Evolutionary conservation across 1,140 invertebrate species (phyloP), one percentile per base, ranked within the genome.

Genomic region (Pristionchus pacificus): DNA sequence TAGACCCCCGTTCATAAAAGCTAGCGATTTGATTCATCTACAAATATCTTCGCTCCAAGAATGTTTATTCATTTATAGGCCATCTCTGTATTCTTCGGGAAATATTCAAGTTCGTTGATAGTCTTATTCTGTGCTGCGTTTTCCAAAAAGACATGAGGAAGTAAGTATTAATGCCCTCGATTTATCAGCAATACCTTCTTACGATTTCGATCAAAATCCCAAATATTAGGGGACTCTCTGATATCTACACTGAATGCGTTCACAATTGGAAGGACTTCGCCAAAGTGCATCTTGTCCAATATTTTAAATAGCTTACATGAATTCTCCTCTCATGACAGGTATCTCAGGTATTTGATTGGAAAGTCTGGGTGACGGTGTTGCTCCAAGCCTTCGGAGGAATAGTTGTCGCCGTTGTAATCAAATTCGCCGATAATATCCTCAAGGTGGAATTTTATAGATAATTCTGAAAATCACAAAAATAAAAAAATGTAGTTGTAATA

Each of bases 391-490:
- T 91, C 30, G 94, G 94, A 15, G 94, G 94, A 14, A 86, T 97
- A 0, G 88, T 96, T 27, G 93, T 96, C 10, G 94, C 93, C 1
- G 89, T 96, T 76, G 94, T 97, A 10, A 93, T 97, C 6, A 97
- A 96, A 87, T 95, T 95, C 84, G 93, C 94, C 1, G 94, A 96
- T 84, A 97, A 97, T 85, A 96, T 97, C 80, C 86, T 96, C 10
- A 97, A 97, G 65, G 27, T 77, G 74, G 28, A n/a, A n/a, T n/a
- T n/a, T n/a, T n/a, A n/a, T n/a, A n/a, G n/a, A n/a, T n/a, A n/a
- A n/a, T n/a, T n/a, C n/a, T n/a, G n/a, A n/a, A n/a, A n/a, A n/a
- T n/a, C n/a, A n/a, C n/a, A n/a, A n/a, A n/a, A n/a, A n/a, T n/a
- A n/a, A n/a, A n/a, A n/a, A n/a, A n/a, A n/a, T n/a, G n/a, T n/a